A percentile compares a stretch with the other conserved stretches of the same genome.
These are phyloP conservation scores for Drosophila macrospina DNA, from an alignment of 2,888 invertebrate genomes.

Conservation along the genomic window DNA sequence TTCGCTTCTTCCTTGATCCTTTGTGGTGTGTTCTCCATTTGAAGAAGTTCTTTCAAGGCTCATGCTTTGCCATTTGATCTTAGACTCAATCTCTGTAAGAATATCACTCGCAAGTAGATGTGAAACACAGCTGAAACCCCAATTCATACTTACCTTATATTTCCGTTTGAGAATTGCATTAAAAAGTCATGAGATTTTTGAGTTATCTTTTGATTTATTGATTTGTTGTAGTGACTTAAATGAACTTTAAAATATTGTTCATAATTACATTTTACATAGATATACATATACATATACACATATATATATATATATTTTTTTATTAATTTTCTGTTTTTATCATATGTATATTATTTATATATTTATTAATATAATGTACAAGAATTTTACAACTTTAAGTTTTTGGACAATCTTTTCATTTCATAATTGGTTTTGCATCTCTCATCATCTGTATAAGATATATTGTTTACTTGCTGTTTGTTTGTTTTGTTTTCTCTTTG, in stretches of 20 bases:
- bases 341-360: conserved; percentile 22
- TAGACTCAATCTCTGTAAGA: too few species aligned
- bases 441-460: conserved; percentile 14
- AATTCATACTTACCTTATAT: background rate
- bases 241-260: conserved; percentile 77
- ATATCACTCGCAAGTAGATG: too few species aligned
- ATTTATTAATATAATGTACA: conserved; percentile 66
- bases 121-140: too few species aligned
- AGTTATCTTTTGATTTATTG: conserved; percentile 74
- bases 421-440: conserved; percentile 59
- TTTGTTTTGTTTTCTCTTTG: conserved; percentile 14
- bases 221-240: conserved; percentile 78
- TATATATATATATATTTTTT: conserved; percentile 26
- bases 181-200: background rate
- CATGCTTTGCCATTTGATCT: too few species aligned
- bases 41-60: too few species aligned
- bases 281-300: conserved; percentile 47
- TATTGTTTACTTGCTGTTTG: conserved; percentile 12
- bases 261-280: conserved; percentile 74
- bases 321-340: conserved; percentile 27
- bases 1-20: too few species aligned
- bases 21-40: too few species aligned
- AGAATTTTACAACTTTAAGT: conserved; percentile 79
- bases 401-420: conserved; percentile 81
- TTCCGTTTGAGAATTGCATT: background rate